Percentiles rank a stretch among this genome's conserved stretches.
Conservation (phyloP, 1,140 invertebrate species). For the Drosophila kikkawai region DNA sequence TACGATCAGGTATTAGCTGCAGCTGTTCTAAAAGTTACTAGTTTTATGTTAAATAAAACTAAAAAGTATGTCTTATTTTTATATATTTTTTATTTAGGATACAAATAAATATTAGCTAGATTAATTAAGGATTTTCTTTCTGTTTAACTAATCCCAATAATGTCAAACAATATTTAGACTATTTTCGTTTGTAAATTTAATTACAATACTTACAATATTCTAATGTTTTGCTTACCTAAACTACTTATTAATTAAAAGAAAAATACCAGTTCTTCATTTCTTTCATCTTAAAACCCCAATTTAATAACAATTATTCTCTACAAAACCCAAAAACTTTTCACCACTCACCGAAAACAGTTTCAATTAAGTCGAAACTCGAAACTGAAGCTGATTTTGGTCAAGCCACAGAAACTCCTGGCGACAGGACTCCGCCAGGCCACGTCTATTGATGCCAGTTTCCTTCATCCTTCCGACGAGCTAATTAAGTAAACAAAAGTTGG, state of each 20-base stretch:
- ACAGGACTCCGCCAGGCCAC: conserved; percentile 21
- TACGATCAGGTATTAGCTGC: conserved; percentile 42
- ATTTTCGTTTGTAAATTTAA: too few species aligned
- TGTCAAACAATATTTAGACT: too few species aligned
- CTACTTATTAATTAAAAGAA: neutral
- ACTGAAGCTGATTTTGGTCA: conserved; percentile 11
- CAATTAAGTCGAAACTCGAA: conserved; percentile 60
- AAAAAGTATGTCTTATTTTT: neutral
- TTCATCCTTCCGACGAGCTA: conserved; percentile 49
- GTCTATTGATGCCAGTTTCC: conserved; percentile 30
- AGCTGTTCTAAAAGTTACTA: conserved; percentile 26
- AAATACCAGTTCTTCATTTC: neutral
- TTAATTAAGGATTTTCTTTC: too few species aligned
- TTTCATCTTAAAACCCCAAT: neutral
- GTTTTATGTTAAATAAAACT: too few species aligned
- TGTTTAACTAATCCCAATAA: too few species aligned
- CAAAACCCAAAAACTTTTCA: conserved; percentile 7
- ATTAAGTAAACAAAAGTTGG: conserved; percentile 77
- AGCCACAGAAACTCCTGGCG: conserved; percentile 24
- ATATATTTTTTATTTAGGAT: neutral
- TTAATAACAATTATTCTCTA: neutral
- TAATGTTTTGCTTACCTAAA: too few species aligned
- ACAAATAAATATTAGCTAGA: neutral
- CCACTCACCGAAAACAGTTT: conserved; percentile 56
- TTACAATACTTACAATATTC: too few species aligned